Conservation (phyloP, 2,113 vertebrate genomes). For the Notarius quadriscutis region DNA sequence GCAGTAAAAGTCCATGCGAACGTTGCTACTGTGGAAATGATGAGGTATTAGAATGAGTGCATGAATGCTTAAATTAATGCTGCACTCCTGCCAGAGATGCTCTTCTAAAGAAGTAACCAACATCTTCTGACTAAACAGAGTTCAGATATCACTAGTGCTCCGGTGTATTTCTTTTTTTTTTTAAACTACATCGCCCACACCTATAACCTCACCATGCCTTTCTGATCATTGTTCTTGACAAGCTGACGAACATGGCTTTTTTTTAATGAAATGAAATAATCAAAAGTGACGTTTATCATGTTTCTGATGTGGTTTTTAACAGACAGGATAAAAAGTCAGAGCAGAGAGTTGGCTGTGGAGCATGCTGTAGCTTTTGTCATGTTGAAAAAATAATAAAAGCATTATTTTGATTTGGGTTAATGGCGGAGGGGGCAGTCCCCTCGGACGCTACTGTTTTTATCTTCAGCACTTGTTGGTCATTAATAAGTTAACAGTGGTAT, state of each 20-base stretch:
- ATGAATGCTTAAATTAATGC: background rate
- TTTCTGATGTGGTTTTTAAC: background rate
- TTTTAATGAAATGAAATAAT: background rate
- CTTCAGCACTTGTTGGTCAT: background rate
- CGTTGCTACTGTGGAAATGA: background rate
- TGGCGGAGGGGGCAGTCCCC: background rate
- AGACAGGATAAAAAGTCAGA: background rate
- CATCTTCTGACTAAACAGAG: background rate
- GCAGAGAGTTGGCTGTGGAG: background rate
- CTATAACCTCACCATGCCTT: background rate
- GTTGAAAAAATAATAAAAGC: background rate
- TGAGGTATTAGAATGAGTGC: background rate
- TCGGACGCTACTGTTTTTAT: background rate
- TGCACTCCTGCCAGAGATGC: background rate
- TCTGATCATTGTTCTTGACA: background rate
- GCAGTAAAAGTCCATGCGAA: background rate
- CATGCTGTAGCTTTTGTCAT: background rate
- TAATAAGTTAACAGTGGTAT: background rate
- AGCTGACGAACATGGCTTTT: background rate
- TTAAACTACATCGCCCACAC: background rate
- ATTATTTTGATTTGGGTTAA: background rate
- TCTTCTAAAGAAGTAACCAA: background rate
- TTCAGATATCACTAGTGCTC: background rate
- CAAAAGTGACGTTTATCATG: background rate
- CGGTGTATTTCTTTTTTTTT: background rate